A percentile compares a stretch with the other conserved stretches of the same genome.
These are phyloP conservation scores for Pimephales promelas DNA, from an alignment of 2,113 vertebrate genomes.

Conservation along the genomic window DNA sequence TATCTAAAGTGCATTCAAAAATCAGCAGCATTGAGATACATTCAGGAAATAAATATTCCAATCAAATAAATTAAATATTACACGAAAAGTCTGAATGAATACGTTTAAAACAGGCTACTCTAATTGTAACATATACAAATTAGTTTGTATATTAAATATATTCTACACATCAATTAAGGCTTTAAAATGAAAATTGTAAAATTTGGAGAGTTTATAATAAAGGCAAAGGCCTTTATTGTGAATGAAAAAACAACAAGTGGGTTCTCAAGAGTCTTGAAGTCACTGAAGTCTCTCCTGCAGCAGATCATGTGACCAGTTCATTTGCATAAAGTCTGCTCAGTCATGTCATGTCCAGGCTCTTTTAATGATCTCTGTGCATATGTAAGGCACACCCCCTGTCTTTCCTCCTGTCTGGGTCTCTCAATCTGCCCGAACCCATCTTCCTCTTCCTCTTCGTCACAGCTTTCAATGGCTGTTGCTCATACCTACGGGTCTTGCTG, in stretches of 20 bases:
- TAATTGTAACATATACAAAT: not conserved
- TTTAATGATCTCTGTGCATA: not conserved
- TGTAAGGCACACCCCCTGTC: constrained; percentile 58
- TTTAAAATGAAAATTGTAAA: not conserved
- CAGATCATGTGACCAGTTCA: not conserved
- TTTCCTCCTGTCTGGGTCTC: constrained; percentile 87
- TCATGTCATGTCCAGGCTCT: not conserved
- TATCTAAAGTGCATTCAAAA: constrained; percentile 88
- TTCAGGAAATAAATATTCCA: constrained; percentile 97
- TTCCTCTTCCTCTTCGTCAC: constrained; percentile 90
- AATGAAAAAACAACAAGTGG: not conserved
- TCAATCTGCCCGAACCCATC: constrained; percentile 85
- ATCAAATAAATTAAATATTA: constrained; percentile 87
- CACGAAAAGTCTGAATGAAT: not conserved
- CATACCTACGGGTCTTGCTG: constrained; percentile 87
- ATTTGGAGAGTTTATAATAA: constrained; percentile 5
- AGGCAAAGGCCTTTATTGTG: not conserved
- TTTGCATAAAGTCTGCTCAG: constrained; percentile 1
- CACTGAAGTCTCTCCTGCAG: not conserved
- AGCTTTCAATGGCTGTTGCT: constrained; percentile 84
- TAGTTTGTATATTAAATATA: not conserved
- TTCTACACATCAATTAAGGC: not conserved
- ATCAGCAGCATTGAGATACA: constrained; percentile 94
- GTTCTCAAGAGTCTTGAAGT: not conserved
- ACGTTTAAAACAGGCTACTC: not conserved